Base-by-base conservation (phyloP, 1,140 invertebrate genomes). In the Tetraneura akinire region DNA sequence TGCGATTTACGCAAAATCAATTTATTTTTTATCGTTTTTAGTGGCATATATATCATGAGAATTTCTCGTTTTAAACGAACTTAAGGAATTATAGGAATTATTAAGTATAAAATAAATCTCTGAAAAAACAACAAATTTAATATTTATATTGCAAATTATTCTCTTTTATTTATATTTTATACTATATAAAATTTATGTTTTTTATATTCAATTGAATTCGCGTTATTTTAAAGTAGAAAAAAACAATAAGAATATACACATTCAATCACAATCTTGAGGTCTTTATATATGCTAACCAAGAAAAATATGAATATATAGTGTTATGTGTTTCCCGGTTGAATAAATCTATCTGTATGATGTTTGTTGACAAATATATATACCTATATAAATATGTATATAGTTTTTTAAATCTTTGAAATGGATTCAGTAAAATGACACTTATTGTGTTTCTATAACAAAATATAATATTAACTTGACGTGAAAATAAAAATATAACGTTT, bases 341-440 rank as follows among this genome's bases (percentile, higher is more conserved):
- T 49, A 9, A 49, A 70, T 23, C 14, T 14, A 70, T 70, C 45
- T 49, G 29, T 18, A 29, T 70, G 66, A 70, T 70, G 45, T 70
- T 49, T 29, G 66, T 70, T 66, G 64, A 45, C 64, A n/a, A n/a
- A n/a, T n/a, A 21, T 66, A 23, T 47, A 23, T n/a, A n/a, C n/a
- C n/a, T n/a, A n/a, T n/a, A n/a, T n/a, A n/a, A n/a, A n/a, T n/a
- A n/a, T n/a, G n/a, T n/a, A n/a, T n/a, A n/a, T n/a, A n/a, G 21
- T 26, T 32, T 70, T 26, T n/a, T 26, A 45, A 70, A 29, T 49
- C 66, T 70, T 70, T 70, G 45, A 70, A 70, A 49, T 32, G 45
- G 45, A 70, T 70, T 70, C 23, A 16, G 45, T 29, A 70, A 70
- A 49, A 49, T 49, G 45, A 49, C 45, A 49, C 23, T 49, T 23